Evolutionary conservation across 2,113 vertebrate genomes (phyloP).

Genomic region (Laticauda colubrina): DNA sequence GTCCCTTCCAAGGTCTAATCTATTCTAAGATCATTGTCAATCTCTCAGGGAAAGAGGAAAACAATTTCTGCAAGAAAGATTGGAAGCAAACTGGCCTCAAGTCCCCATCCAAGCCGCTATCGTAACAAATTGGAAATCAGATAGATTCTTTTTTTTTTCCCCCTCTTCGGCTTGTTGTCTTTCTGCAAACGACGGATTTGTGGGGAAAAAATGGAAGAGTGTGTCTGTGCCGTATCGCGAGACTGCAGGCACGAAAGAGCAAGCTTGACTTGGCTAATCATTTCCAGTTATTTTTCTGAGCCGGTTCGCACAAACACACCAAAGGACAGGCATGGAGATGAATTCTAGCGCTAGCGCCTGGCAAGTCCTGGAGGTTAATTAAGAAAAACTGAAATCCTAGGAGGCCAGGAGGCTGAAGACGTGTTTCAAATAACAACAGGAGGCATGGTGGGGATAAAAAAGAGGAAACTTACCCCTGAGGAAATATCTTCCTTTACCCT

Average conservation of each 20-base stretch:
- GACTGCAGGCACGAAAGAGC: not conserved
- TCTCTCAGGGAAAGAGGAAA: not conserved
- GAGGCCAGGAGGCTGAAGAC: slow-evolving; percentile 13
- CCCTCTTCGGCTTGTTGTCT: too few species aligned
- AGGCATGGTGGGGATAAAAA: not conserved
- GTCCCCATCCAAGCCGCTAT: fast-evolving
- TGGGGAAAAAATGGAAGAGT: not conserved
- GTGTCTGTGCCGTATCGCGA: not conserved
- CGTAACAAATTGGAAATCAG: not conserved
- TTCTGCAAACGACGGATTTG: not conserved
- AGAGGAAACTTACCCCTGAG: not conserved
- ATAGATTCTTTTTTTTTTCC: not conserved
- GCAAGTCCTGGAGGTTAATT: slow-evolving; percentile 28
- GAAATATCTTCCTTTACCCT: slow-evolving; percentile 1
- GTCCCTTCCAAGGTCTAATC: too few species aligned
- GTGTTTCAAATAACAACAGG: slow-evolving; percentile 6
- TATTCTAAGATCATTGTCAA: not conserved
- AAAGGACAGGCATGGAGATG: not conserved
- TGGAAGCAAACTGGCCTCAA: not conserved
- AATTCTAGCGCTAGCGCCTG: not conserved
- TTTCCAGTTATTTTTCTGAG: not conserved
- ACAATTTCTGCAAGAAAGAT: not conserved
- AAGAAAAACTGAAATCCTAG: slow-evolving; percentile 18
- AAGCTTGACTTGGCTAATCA: not conserved
- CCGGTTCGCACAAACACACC: not conserved